Conservation (phyloP, 2,797 vertebrate genomes). For the Cephalopachus bancanus region DNA sequence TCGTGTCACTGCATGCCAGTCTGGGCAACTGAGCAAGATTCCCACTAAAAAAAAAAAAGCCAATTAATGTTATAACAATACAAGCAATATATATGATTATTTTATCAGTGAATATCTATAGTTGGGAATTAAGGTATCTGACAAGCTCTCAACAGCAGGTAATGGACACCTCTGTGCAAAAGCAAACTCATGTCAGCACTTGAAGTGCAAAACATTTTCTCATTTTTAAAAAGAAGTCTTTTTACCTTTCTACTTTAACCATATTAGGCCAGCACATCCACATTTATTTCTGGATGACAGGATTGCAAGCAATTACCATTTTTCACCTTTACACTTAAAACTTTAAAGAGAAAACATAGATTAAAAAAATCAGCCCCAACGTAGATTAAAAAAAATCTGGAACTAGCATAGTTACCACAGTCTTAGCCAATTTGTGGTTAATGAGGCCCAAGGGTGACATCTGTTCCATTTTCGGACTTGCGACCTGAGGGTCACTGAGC, state of each 20-base stretch:
- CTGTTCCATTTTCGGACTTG: background rate
- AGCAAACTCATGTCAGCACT: background rate
- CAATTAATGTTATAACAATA: background rate
- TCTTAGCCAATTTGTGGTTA: background rate
- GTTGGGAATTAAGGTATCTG: background rate
- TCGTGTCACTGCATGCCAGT: background rate
- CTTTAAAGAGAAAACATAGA: slow-evolving; percentile 4
- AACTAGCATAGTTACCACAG: background rate
- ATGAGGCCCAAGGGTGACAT: background rate
- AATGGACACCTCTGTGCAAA: background rate
- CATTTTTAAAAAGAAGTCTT: background rate
- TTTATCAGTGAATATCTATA: background rate
- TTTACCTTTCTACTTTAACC: background rate
- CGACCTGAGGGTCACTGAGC: background rate
- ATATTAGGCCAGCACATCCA: background rate
- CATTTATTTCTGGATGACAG: slow-evolving; percentile 26
- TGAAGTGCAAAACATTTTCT: slow-evolving; percentile 31
- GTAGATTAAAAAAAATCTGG: background rate
- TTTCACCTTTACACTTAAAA: slow-evolving; percentile 2
- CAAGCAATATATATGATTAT: background rate
- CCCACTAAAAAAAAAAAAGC: background rate
- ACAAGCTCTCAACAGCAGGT: background rate
- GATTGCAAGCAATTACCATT: slow-evolving; percentile 5
- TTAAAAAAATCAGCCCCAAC: background rate
- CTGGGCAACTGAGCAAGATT: background rate